A percentile compares a stretch with the other conserved stretches of the same genome.
phyloP scores from a whole-genome alignment of 1,140 invertebrate species.

The Capitella teleta region DNA sequence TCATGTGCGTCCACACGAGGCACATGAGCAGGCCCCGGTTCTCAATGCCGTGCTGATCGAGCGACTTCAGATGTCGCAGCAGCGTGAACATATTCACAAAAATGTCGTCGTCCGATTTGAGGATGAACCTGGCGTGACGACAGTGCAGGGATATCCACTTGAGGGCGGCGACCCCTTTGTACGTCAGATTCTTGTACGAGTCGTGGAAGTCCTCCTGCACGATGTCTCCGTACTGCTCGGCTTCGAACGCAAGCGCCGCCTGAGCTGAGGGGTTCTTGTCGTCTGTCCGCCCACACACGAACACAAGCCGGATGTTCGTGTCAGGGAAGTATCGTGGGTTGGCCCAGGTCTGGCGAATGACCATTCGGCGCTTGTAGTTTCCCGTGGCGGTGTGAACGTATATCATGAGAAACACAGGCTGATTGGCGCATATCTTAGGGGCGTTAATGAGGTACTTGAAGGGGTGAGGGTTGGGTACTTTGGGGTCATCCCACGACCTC shows the following conservation, averaged over 20 bases:
- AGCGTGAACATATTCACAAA: constrained; percentile 42
- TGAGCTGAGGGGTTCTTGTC: constrained; percentile 26
- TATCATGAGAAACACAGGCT: constrained; percentile 16
- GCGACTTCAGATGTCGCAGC: constrained; percentile 12
- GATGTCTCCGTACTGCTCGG: constrained; percentile 53
- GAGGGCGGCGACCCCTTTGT: constrained; percentile 74
- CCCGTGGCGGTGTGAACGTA: constrained; percentile 28
- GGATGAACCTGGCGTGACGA: constrained; percentile 44
- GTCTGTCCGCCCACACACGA: constrained; percentile 54
- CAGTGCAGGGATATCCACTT: constrained; percentile 64
- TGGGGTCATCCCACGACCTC: neutral
- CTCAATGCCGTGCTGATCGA: constrained; percentile 3
- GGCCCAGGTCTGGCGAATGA: constrained; percentile 38
- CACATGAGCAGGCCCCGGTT: constrained; percentile 9
- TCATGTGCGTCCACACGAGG: constrained; percentile 12
- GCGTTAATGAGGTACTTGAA: constrained; percentile 17
- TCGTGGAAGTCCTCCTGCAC: constrained; percentile 69
- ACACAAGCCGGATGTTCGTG: constrained; percentile 42
- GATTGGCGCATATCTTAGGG: constrained; percentile 5
- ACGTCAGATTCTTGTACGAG: constrained; percentile 72
- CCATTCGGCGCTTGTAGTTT: constrained; percentile 28
- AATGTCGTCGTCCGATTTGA: constrained; percentile 49
- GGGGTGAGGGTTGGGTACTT: constrained; percentile 16
- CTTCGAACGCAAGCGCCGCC: constrained; percentile 50
- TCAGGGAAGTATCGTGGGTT: constrained; percentile 15